Base-by-base conservation (phyloP, 2,797 vertebrate species). In the Nasua narica region DNA sequence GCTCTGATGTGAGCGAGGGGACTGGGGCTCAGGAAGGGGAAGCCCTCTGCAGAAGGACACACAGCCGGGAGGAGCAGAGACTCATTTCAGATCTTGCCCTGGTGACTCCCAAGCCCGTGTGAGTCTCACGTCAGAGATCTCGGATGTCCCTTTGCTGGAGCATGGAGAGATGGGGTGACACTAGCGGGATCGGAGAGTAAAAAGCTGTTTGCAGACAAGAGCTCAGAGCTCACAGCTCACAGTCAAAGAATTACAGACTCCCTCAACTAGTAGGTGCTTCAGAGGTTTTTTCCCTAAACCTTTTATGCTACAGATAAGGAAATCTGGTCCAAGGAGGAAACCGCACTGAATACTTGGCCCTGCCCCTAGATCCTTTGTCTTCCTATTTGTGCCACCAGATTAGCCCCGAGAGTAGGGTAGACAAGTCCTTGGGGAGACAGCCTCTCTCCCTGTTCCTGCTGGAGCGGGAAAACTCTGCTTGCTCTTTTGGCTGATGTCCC, bases 291-390 rank as follows among this genome's bases (percentile, higher is more conserved):
- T 35, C 12, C 18, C 25, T 46, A 52, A 90, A 29, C 3, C 2
- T 4, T 70, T 87, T 25, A 19, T 60, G 29, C 74, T 54, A 50
- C 9, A 35, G 15, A 43, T n/a, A 13, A 89, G 35, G 14, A 90
- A 76, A 87, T 84, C 37, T 58, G 19, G 40, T 83, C 21, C 43
- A 50, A 21, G 54, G 29, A 94, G 9, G 18, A 77, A 29, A 23
- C 27, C 21, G 0, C 15, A n/a, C 21, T 54, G 14, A 7, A 1
- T 35, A 48, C 23, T 40, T 43, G 0, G 0, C 27, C 58, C 46
- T 11, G 32, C 0, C 6, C 29, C 14, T 32, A 50, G n/a, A 48
- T 81, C 48, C 56, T 87, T 74, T 78, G 54, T 62, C 40, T 93
- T 84, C n/a, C 9, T 25, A 0, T 79, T 52, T 52, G 54, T 82